A percentile compares a stretch with the other conserved stretches of the same genome.
phyloP scores from a whole-genome alignment of 2,797 vertebrate species.

The Lateolabrax maculatus region DNA sequence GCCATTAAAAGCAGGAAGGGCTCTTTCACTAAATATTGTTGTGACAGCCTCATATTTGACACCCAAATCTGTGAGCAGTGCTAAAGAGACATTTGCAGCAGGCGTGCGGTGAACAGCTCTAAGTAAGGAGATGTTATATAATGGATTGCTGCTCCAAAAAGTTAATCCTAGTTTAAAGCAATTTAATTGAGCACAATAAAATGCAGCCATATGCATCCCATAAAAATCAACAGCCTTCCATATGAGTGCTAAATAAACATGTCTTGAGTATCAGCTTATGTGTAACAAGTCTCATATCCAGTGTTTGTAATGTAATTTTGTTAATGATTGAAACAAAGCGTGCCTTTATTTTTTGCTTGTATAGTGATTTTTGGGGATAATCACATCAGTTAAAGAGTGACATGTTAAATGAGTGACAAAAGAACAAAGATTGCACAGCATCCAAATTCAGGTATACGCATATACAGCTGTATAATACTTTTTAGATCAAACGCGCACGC shows the following conservation, averaged over 20 bases:
- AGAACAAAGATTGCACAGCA: conserved; percentile 31
- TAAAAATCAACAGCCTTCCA: conserved; percentile 80
- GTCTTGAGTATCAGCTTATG: conserved; percentile 64
- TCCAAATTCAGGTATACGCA: conserved; percentile 17
- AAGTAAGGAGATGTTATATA: conserved; percentile 53
- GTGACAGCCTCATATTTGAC: conserved; percentile 79
- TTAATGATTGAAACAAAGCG: conserved; percentile 63
- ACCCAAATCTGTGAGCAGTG: conserved; percentile 62
- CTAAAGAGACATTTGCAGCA: conserved; percentile 57
- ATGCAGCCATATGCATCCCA: conserved; percentile 78
- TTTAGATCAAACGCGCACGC: conserved; percentile 50
- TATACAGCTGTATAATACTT: conserved; percentile 21
- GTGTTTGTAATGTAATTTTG: conserved; percentile 53
- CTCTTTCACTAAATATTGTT: conserved; percentile 83
- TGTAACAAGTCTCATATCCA: conserved; percentile 63
- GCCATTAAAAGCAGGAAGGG: conserved; percentile 94
- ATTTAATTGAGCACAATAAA: conserved; percentile 82
- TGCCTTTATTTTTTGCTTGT: conserved; percentile 32
- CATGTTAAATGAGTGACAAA: conserved; percentile 23
- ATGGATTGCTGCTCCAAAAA: conserved; percentile 67
- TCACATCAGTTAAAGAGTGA: conserved; percentile 29
- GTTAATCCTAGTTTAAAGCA: conserved; percentile 81
- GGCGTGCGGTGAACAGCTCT: conserved; percentile 37
- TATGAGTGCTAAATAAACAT: conserved; percentile 78
- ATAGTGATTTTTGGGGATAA: conserved; percentile 13